A percentile compares a stretch with the other conserved stretches of the same genome.
Conservation (phyloP, 2,888 invertebrate genomes). For the Idaea dimidiata region DNA sequence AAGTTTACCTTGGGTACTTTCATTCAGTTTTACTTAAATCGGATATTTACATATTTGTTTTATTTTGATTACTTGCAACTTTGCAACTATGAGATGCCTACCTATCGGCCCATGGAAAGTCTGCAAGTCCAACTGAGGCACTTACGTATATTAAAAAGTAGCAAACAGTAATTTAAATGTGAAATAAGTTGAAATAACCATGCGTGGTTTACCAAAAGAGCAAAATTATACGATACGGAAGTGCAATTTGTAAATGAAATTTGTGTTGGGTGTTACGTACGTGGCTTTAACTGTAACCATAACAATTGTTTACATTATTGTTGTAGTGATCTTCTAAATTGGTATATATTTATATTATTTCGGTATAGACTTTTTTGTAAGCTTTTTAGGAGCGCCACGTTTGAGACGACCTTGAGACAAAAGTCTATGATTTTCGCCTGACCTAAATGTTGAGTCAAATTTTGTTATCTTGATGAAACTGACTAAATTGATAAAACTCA, state of each 20-base stretch:
- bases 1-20: no score
- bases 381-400: neutral
- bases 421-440: neutral
- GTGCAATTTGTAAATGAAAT: slow-evolving; percentile 1
- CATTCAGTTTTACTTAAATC: neutral
- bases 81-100: neutral
- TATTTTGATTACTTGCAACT: neutral
- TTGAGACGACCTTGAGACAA: neutral
- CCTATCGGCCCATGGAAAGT: neutral
- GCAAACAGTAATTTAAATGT: neutral
- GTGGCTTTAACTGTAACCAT: neutral
- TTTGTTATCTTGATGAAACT: neutral
- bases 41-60: neutral
- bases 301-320: no score
- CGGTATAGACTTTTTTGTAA: neutral
- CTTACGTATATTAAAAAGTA: neutral
- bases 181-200: neutral
- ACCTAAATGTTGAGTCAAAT: neutral
- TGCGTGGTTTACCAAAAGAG: neutral
- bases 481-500: neutral
- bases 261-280: neutral
- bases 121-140: neutral
- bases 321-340: no score
- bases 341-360: no score
- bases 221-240: neutral